Percentiles rank a stretch among this genome's conserved stretches.
Evolutionary conservation across 2,113 vertebrate species (phyloP).

Genomic region (Chlamydotis undulata): DNA sequence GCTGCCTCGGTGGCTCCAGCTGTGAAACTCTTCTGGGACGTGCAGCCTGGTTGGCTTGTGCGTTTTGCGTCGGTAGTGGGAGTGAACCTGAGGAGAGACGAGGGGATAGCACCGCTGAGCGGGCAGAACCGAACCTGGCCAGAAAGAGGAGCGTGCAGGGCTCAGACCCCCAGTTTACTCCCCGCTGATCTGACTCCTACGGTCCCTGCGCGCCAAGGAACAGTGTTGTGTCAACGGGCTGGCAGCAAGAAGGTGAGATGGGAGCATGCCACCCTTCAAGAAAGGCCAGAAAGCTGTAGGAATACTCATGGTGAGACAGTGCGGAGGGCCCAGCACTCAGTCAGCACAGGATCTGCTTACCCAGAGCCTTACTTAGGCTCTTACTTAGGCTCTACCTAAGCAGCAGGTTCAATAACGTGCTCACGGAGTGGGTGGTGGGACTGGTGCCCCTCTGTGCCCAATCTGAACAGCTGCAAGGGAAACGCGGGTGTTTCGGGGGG

Average conservation of each 20-base stretch:
- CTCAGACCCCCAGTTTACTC: not conserved
- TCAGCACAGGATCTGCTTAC: not conserved
- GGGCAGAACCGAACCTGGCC: not conserved
- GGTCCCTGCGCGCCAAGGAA: not conserved
- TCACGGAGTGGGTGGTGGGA: not conserved
- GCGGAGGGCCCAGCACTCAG: not conserved
- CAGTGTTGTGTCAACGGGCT: rapidly evolving
- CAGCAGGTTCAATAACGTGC: not conserved
- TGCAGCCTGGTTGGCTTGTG: conserved; percentile 64
- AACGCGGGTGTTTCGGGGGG: not conserved
- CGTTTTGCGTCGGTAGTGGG: conserved; percentile 66
- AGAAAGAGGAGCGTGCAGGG: no score
- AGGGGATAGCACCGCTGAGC: rapidly evolving
- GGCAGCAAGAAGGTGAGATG: not conserved
- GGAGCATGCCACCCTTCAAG: not conserved
- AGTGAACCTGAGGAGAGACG: conserved; percentile 77
- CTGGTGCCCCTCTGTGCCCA: not conserved
- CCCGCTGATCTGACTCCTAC: not conserved
- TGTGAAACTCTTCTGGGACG: conserved; percentile 70
- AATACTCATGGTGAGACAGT: not conserved
- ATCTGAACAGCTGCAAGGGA: not conserved
- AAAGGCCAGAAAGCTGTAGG: not conserved
- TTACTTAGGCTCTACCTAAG: not conserved
- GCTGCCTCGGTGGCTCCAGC: not conserved
- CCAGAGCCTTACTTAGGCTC: no score